A percentile compares a stretch with the other conserved stretches of the same genome.
Conservation (phyloP, 2,888 invertebrate species). For the Tachina lurida region DNA sequence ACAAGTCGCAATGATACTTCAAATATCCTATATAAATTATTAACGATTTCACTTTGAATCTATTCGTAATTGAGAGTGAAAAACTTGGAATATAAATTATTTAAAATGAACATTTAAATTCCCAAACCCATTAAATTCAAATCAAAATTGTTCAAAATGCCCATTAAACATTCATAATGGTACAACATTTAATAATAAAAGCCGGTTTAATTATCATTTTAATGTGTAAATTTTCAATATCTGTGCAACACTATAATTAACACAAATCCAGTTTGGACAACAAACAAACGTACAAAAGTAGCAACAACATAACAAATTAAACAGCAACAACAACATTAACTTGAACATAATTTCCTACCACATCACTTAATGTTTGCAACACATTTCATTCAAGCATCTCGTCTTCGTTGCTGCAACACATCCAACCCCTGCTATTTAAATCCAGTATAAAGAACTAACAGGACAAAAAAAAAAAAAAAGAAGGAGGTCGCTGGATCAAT, state of each 20-base stretch:
- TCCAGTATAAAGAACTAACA: background rate
- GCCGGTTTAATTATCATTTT: slow-evolving; percentile 67
- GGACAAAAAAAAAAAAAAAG: slow-evolving; percentile 15
- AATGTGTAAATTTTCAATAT: slow-evolving; percentile 70
- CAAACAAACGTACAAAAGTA: background rate
- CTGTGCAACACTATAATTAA: slow-evolving; percentile 65
- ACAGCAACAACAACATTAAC: slow-evolving; percentile 39
- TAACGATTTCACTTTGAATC: background rate
- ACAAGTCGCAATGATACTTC: background rate
- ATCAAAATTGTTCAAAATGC: slow-evolving; percentile 19
- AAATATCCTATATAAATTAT: background rate
- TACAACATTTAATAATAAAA: slow-evolving; percentile 40
- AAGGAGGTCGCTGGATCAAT: slow-evolving; percentile 67
- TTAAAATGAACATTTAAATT: background rate
- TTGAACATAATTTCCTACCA: slow-evolving; percentile 63
- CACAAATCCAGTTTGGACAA: slow-evolving; percentile 62
- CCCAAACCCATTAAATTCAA: slow-evolving; percentile 3
- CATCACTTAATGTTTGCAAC: slow-evolving; percentile 58
- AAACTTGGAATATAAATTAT: background rate
- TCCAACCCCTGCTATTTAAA: background rate
- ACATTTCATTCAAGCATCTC: slow-evolving; percentile 39
- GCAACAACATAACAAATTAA: slow-evolving; percentile 35
- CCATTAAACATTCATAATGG: slow-evolving; percentile 49
- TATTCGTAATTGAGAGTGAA: background rate
- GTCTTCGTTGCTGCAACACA: background rate